These are phyloP conservation scores for Achroia grisella DNA, from an alignment of 1,140 invertebrate species.

Conservation along the genomic window DNA sequence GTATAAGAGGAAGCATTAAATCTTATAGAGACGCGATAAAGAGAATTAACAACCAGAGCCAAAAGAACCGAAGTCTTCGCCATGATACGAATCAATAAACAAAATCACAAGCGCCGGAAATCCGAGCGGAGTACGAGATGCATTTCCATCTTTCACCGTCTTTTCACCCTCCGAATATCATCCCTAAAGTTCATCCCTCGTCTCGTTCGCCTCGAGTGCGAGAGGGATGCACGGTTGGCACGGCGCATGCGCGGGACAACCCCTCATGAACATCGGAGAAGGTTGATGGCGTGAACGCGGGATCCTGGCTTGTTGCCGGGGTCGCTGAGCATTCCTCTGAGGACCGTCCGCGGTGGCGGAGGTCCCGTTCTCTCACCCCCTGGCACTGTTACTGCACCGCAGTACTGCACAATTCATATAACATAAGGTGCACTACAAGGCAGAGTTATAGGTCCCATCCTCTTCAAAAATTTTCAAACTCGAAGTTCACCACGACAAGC, in stretches of 20 bases:
- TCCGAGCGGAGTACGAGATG: constrained; percentile 65
- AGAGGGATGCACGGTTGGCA: constrained; percentile 28
- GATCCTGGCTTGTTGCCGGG: constrained; percentile 56
- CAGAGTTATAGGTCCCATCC: constrained; percentile 11
- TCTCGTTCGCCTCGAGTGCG: constrained; percentile 32
- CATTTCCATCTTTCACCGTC: constrained; percentile 69
- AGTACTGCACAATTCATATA: constrained; percentile 8
- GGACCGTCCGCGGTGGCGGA: constrained; percentile 61
- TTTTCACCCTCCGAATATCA: constrained; percentile 67
- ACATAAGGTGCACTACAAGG: constrained; percentile 17
- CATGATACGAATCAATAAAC: constrained; percentile 67
- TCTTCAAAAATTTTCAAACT: constrained; percentile 2
- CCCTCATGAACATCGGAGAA: constrained; percentile 55
- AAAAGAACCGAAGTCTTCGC: constrained; percentile 29
- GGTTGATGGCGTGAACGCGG: constrained; percentile 50
- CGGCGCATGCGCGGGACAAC: constrained; percentile 56
- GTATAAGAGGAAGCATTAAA: constrained; percentile 33
- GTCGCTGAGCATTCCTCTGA: constrained; percentile 54
- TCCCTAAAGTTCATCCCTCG: constrained; percentile 42
- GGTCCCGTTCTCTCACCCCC: constrained; percentile 66
- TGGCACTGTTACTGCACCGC: constrained; percentile 15
- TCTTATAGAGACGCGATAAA: constrained; percentile 42
- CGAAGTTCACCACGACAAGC: background rate
- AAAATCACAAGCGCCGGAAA: constrained; percentile 67
- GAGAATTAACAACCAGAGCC: constrained; percentile 50